Percentiles rank a stretch among this genome's conserved stretches.
phyloP scores from a whole-genome alignment of 2,113 vertebrate species.

The Thunnus thynnus region DNA sequence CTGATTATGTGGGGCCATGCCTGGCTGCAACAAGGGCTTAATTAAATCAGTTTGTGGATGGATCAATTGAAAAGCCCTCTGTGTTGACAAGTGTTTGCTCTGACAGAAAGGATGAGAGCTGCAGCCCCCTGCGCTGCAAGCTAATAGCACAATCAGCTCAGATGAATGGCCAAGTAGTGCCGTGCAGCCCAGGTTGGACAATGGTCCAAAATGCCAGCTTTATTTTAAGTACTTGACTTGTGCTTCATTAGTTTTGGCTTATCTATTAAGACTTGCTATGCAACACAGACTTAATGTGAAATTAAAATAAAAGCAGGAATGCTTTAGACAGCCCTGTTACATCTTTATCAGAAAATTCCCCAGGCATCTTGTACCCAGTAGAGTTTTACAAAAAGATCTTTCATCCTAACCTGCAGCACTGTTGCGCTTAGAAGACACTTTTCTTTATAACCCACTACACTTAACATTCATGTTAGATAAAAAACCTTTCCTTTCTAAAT shows the following conservation, averaged over 20 bases:
- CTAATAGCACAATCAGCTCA: constrained; percentile 52
- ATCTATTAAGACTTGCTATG: background rate
- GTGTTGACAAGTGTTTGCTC: constrained; percentile 60
- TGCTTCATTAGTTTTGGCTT: background rate
- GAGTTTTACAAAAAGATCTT: background rate
- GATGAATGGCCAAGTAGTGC: constrained; percentile 20
- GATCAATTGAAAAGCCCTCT: constrained; percentile 59
- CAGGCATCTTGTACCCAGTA: too few species aligned
- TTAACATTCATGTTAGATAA: background rate
- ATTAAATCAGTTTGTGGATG: constrained; percentile 64
- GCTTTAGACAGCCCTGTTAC: background rate
- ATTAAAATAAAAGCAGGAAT: background rate
- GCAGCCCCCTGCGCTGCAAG: constrained; percentile 21
- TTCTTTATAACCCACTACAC: constrained; percentile 12
- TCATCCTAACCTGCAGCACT: background rate
- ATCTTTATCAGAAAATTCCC: background rate
- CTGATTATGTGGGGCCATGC: constrained; percentile 61
- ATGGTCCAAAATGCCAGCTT: background rate
- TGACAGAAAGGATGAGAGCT: constrained; percentile 33
- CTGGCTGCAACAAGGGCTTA: constrained; percentile 41
- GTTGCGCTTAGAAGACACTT: rapidly evolving
- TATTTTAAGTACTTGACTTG: background rate
- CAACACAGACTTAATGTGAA: background rate
- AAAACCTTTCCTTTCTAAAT: constrained; percentile 1
- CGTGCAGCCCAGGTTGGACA: background rate